phyloP scores from a whole-genome alignment of 2,797 vertebrate species.

The Mastacembelus armatus region DNA sequence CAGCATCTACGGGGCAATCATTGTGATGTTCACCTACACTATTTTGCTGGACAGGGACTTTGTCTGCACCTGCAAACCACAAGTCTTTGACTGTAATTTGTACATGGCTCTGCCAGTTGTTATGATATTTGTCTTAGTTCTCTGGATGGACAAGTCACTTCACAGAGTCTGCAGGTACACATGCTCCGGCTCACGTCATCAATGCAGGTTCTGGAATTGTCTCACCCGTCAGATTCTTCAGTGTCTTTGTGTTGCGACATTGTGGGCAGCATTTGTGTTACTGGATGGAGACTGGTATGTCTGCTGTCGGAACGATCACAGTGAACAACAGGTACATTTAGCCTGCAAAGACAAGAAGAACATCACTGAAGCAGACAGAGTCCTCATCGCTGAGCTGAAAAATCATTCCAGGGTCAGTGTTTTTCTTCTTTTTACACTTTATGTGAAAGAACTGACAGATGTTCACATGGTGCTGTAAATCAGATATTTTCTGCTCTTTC shows the following conservation, averaged over 20 bases:
- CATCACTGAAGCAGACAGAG: not conserved
- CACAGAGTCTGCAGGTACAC: not conserved
- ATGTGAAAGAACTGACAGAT: not conserved
- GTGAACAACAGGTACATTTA: not conserved
- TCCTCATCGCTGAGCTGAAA: not conserved
- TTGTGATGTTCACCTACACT: not conserved
- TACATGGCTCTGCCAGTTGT: not conserved
- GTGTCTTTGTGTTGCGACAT: not conserved
- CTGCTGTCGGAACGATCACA: not conserved
- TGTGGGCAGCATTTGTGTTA: not conserved
- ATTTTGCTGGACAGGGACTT: not conserved
- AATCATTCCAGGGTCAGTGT: not conserved
- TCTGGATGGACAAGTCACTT: conserved; percentile 6
- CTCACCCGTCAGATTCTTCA: not conserved
- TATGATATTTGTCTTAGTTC: not conserved
- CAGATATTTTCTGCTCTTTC: not conserved
- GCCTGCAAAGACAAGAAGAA: not conserved
- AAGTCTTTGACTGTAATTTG: not conserved
- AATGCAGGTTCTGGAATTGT: not conserved
- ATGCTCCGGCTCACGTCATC: no score
- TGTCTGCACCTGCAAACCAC: not conserved
- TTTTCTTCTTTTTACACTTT: not conserved
- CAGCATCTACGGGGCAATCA: not conserved
- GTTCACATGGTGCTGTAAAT: no score
- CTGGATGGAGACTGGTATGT: not conserved